Evolutionary conservation across 2,113 vertebrate species (phyloP), one percentile per base, ranked within the genome.

Genomic region (Lanius ludovicianus): DNA sequence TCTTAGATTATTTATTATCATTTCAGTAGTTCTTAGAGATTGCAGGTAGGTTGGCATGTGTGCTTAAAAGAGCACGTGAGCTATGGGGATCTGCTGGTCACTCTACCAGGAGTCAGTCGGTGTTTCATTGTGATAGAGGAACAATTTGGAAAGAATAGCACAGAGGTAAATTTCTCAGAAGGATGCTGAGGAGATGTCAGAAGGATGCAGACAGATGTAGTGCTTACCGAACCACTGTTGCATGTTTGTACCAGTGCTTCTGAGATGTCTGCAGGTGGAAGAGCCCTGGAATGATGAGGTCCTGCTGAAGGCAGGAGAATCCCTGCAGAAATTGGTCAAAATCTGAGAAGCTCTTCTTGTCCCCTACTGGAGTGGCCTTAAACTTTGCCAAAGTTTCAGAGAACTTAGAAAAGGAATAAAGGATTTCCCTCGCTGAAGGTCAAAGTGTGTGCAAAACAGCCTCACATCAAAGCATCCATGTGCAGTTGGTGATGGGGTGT

Each of bases 391-490:
- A 44, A 37, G 28, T 60, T 22, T 50, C 9, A 9, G 87, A 47
- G 67, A 47, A 20, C 15, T 35, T 50, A 46, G 12, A 14, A 68
- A 73, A 73, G 1, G 2, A 63, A 47, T 57, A 22, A 11, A 13
- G 3, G 2, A 1, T 68, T 49, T 64, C 10, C 18, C 20, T 49
- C 37, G 42, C 31, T 8, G 4, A 22, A 77, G 6, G 23, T 42
- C 21, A 7, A 19, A 14, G 10, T 2, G 8, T 28, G 24, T 37
- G 19, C 42, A 7, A 55, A 64, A 23, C 2, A 67, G 53, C 23
- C 19, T 81, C 9, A 1, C 0, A 10, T 39, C 10, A 6, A 4
- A 39, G 24, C 13, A n/a, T 18, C 12, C 0, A 0, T 12, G 28
- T 77, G 46, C 22, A 5, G 0, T 33, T 10, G 6, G 11, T 4